Evolutionary conservation across 2,113 vertebrate species (phyloP), one percentile per base, ranked within the genome.

Genomic region (Ginglymostoma cirratum): DNA sequence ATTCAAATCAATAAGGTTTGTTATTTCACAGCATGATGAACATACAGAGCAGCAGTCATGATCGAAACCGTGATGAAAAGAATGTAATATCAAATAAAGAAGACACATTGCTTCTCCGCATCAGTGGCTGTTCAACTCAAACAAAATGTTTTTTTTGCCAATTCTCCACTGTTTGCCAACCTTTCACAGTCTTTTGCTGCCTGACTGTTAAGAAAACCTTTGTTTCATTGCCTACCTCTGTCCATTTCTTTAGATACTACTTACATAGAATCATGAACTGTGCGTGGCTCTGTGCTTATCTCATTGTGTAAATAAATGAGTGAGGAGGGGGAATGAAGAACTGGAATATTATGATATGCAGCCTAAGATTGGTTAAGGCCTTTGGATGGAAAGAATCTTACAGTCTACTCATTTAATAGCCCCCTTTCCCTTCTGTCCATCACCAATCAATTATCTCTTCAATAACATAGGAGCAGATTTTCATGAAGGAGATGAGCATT

Each of bases 71-170:
- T 23, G 52, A 87, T 87, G 85, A 87, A 23, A 89, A 87, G 48
- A 30, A 23, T 55, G 52, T 48, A 55, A 89, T 55, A 89, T 55
- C 45, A 89, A 89, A 89, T 89, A 89, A 89, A 89, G 24, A 83
- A 83, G 45, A 89, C 48, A 38, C 80, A 89, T 48, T 89, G 48
- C 45, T 30, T 89, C 38, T 83, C 48, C 48, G 27, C 48, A 30
- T 89, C 24, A 89, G 10, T 89, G 48, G 86, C 23, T 89, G 52
- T 7, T 89, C 45, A 24, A 89, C 12, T 89, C 30, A 89, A 89
- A 55, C 48, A 89, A 89, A 89, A 87, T 87, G 38, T 52, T 89
- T 89, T 52, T 89, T 89, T 48, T 89, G 48, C 52, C 86, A 89
- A 55, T 89, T 89, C 86, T 52, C 86, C 30, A 27, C 24, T 89